Base-by-base conservation (phyloP, 2,113 vertebrate species). In the Plecturocebus donacophilus region DNA sequence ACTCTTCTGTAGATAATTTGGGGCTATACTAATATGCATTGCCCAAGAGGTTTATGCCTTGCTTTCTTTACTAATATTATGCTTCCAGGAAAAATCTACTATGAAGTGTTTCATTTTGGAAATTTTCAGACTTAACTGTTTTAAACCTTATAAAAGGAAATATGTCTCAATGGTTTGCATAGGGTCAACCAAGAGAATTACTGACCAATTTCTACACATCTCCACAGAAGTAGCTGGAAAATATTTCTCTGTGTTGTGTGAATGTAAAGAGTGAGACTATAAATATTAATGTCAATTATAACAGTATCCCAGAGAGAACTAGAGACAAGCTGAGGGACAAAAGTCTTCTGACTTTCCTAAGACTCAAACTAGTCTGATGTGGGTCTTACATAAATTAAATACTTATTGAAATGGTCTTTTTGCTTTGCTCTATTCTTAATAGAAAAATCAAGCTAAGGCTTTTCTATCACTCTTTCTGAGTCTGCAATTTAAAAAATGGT, bases 401-500 rank as follows among this genome's bases (percentile, higher is more conserved):
- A 54, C 76, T 90, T 82, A 19, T 64, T 20, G 5, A 23, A 42
- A 35, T 88, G 75, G 16, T 77, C 11, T 86, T 94, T 97, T 82
- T 92, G 13, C 27, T 49, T 42, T 84, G 17, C 5, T 81, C 8
- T 56, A 88, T 61, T 6, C 71, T 52, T 89, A 80, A 71, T 32
- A 75, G 38, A 35, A 92, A 80, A 68, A 64, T 6, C 23, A 87
- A 95, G 6, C n/a, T 71, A 84, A 90, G 9, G 19, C 1, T 92
- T 87, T 58, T 91, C 25, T 66, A 47, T 68, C 20, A 94, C 1
- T 1, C 6, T 88, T 84, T 85, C 35, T 90, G 27, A 14, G 25
- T 73, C 87, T 75, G 77, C 97, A 96, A 94, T 68, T 64, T 64
- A 7, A n/a, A 84, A 94, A 93, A 58, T 38, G 19, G 8, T 94